phyloP scores from a whole-genome alignment of 2,113 vertebrate species.

The Rhynchomys soricoides region DNA sequence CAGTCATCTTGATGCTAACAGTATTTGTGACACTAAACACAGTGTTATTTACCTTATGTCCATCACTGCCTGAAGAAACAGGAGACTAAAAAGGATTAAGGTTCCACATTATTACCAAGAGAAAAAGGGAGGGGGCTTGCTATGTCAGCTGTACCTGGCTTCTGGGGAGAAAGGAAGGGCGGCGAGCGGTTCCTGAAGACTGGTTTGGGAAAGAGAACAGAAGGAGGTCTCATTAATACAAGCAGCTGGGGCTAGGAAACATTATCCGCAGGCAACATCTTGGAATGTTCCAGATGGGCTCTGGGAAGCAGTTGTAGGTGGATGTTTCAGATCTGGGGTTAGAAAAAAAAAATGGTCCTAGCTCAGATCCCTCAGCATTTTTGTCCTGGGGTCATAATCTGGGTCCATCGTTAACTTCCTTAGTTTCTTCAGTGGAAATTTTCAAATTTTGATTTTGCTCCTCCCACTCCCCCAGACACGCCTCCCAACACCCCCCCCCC shows the following conservation, averaged over 20 bases:
- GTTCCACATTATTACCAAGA: neutral
- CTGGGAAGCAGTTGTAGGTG: neutral
- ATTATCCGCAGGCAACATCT: accelerated
- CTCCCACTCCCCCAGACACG: accelerated
- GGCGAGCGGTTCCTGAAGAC: too few relatives aligned
- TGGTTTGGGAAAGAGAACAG: neutral
- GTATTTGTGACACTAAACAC: neutral
- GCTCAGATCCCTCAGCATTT: neutral
- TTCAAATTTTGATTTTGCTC: neutral
- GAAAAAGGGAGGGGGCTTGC: accelerated
- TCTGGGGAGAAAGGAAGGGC: neutral
- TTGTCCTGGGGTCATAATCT: neutral
- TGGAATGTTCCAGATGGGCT: neutral
- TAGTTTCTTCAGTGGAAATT: neutral
- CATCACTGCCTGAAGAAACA: neutral
- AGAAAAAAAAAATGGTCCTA: neutral
- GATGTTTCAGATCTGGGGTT: neutral
- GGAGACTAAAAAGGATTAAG: neutral
- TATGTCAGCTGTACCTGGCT: neutral
- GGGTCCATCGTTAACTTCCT: neutral
- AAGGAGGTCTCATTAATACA: accelerated
- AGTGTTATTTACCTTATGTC: neutral
- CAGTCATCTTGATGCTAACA: neutral
- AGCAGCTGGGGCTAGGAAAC: neutral
- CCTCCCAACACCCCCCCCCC: too few relatives aligned